A percentile compares a stretch with the other conserved stretches of the same genome.
phyloP scores from a whole-genome alignment of 2,113 vertebrate genomes.

The Echinops telfairi region DNA sequence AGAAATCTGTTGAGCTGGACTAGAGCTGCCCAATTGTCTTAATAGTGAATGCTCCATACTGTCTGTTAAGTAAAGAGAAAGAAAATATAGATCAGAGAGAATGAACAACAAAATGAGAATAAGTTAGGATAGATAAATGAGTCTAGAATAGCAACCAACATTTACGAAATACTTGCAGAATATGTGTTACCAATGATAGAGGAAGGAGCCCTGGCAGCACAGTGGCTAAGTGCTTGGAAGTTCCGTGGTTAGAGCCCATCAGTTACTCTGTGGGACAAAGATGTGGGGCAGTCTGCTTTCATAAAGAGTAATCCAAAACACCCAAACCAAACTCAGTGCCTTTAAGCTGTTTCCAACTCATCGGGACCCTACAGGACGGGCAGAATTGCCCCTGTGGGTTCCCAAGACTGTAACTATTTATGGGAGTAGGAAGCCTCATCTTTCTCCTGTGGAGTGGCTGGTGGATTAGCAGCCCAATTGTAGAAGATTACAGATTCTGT shows the following conservation, averaged over 20 bases:
- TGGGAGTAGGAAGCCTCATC: neutral
- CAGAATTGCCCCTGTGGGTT: neutral
- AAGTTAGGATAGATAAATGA: constrained; percentile 51
- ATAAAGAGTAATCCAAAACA: neutral
- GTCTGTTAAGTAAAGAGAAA: constrained; percentile 81
- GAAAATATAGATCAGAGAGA: constrained; percentile 71
- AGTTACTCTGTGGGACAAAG: neutral
- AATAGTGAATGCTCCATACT: constrained; percentile 83
- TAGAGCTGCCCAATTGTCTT: constrained; percentile 74
- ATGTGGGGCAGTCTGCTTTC: neutral
- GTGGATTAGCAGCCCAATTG: neutral
- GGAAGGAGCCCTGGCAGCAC: neutral
- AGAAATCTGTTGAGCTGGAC: constrained; percentile 78
- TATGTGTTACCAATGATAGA: neutral
- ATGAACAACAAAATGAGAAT: constrained; percentile 20
- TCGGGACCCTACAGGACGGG: neutral
- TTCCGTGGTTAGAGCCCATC: neutral
- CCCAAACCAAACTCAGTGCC: neutral
- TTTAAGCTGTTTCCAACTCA: neutral
- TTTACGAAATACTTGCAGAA: constrained; percentile 53
- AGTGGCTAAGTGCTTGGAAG: neutral
- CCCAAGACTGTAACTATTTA: neutral
- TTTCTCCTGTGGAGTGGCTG: neutral
- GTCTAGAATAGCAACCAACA: constrained; percentile 53
- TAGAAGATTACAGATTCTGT: neutral